Base-by-base conservation (phyloP, 2,797 vertebrate genomes). In the Onychomys torridus region DNA sequence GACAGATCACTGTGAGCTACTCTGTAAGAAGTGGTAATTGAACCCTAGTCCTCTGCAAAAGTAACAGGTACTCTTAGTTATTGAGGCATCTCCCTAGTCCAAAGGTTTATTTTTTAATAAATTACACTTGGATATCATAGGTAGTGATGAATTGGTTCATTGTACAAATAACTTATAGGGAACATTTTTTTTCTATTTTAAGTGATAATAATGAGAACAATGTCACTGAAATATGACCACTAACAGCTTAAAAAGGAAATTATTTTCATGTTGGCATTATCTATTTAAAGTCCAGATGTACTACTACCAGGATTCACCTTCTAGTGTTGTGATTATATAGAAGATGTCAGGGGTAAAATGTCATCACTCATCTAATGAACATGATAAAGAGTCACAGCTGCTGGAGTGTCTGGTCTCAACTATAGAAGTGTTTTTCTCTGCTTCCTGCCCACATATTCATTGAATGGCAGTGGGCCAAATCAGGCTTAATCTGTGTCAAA, bases 391-490 rank as follows among this genome's bases (percentile, higher is more conserved):
- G 25, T 43, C 84, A 61, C 46, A 90, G 55, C 43, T 93, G 43
- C 37, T 71, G 21, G 19, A 52, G 13, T 25, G 40, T 82, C 67
- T 65, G 46, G n/a, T 93, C 78, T 96, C 49, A 91, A 40, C 7
- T 40, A 89, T 8, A 77, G 16, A 90, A 85, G 25, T 73, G 6
- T 57, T 89, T 89, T 81, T 85, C 63, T 59, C n/a, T 95, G 13
- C 23, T 88, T 94, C 17, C 71, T 89, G 19, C 8, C 55, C 11
- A 89, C 4, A 61, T 9, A 88, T 34, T 93, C 40, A 92, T 77
- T 92, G 34, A 95, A 27, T 81, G 76, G 29, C 82, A 88, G 21
- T 29, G 75, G 89, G 43, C 32, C 93, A 96, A 79, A 86, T 67
- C 23, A 23, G 27, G 32, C 6, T 79, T 91, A 91, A 89, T 93